Percentiles rank a stretch among this genome's conserved stretches.
phyloP scores from a whole-genome alignment of 2,113 vertebrate genomes.

The Seriola rivoliana region DNA sequence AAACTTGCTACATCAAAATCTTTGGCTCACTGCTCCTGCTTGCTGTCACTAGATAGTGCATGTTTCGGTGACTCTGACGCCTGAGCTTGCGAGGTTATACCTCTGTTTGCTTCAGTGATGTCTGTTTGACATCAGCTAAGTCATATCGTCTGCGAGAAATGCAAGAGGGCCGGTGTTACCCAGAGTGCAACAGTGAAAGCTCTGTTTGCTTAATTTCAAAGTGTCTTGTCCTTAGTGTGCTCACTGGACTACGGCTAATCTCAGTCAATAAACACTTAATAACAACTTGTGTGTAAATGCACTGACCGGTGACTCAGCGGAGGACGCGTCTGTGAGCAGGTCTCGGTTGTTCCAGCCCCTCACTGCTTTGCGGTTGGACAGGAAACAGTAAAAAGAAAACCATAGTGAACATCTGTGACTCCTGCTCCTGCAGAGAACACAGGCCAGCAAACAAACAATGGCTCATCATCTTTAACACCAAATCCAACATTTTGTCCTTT shows the following conservation, averaged over 20 bases:
- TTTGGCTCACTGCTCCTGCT: not conserved
- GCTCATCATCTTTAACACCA: slow-evolving; percentile 86
- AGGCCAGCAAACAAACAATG: slow-evolving; percentile 35
- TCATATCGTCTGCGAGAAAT: not conserved
- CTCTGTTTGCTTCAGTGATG: not conserved
- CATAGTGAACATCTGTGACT: slow-evolving; percentile 59
- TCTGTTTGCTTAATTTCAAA: slow-evolving; percentile 26
- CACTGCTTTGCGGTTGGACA: slow-evolving; percentile 84
- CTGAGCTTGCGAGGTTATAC: not conserved
- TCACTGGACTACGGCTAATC: slow-evolving; percentile 18
- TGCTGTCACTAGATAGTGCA: not conserved
- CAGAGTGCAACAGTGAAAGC: not conserved
- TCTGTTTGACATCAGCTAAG: not conserved
- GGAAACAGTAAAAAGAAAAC: slow-evolving; percentile 73
- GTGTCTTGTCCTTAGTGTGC: slow-evolving; percentile 3
- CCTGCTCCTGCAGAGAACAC: slow-evolving; percentile 61
- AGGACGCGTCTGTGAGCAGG: slow-evolving; percentile 85
- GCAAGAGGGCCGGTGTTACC: slow-evolving; percentile 11
- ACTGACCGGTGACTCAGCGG: slow-evolving; percentile 86
- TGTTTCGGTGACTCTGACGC: not conserved
- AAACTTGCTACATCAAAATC: not conserved
- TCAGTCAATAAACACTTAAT: slow-evolving; percentile 74
- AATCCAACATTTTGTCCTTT: slow-evolving; percentile 84
- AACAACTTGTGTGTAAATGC: slow-evolving; percentile 17
- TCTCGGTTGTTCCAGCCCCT: slow-evolving; percentile 87